Percentiles rank a stretch among this genome's conserved stretches.
These are phyloP conservation scores for Ophraella communa DNA, from an alignment of 2,888 invertebrate species.

Conservation along the genomic window DNA sequence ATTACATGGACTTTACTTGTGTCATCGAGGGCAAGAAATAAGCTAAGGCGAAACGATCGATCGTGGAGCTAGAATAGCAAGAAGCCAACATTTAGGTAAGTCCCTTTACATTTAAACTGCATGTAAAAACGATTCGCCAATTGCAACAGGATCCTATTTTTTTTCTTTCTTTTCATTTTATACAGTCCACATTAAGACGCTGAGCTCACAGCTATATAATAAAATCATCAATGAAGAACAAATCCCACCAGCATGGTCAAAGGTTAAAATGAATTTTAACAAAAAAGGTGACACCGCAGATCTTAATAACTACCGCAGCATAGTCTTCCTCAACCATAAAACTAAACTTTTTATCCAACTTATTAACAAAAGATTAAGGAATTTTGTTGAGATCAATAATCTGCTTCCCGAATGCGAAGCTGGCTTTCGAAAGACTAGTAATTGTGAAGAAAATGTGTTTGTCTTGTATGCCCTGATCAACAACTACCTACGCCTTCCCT, in stretches of 20 bases:
- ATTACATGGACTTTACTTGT: too few relatives aligned
- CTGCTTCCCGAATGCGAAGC: not conserved
- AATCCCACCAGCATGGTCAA: not conserved
- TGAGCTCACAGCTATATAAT: too few relatives aligned
- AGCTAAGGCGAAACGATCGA: too few relatives aligned
- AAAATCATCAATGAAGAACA: not conserved
- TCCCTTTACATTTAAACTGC: too few relatives aligned
- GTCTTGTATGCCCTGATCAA: not conserved
- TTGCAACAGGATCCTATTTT: too few relatives aligned
- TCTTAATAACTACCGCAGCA: not conserved
- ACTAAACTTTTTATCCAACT: not conserved
- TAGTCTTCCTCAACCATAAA: not conserved
- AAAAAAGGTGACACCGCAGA: not conserved
- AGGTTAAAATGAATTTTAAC: not conserved
- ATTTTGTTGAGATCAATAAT: not conserved
- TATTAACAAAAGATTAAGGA: not conserved
- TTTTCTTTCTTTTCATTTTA: too few relatives aligned
- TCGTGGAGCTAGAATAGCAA: too few relatives aligned
- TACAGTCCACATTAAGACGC: too few relatives aligned
- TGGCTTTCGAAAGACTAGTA: not conserved
- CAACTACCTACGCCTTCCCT: too few relatives aligned
- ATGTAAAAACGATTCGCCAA: too few relatives aligned
- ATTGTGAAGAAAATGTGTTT: conserved; percentile 1
- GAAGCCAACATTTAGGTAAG: too few relatives aligned
- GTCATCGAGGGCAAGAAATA: too few relatives aligned